These are phyloP conservation scores for Coelinius sp. DNA, from an alignment of 2,888 invertebrate species.

Conservation along the genomic window DNA sequence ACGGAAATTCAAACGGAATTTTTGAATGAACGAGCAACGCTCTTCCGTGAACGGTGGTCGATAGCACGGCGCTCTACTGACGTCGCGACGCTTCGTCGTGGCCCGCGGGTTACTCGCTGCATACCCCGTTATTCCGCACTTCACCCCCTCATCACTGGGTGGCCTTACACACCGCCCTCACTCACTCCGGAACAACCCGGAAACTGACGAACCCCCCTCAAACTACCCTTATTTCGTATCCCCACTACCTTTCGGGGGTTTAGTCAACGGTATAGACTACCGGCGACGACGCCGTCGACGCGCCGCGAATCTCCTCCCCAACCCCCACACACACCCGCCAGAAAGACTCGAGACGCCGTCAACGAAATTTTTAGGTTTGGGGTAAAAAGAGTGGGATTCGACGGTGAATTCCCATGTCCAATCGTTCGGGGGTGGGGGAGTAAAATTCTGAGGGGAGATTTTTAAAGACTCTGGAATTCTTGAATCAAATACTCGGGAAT, in stretches of 20 bases:
- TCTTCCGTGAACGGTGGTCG: constrained; percentile 66
- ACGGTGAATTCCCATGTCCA: neutral
- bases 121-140: constrained; percentile 35
- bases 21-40: constrained; percentile 43
- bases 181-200: constrained; percentile 67
- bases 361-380: constrained; percentile 2
- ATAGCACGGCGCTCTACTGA: constrained; percentile 70
- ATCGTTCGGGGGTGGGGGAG: too few species aligned
- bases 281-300: constrained; percentile 47
- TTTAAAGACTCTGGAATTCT: too few species aligned
- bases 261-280: constrained; percentile 18
- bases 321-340: constrained; percentile 8
- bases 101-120: constrained; percentile 70
- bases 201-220: constrained; percentile 65
- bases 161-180: constrained; percentile 54
- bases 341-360: constrained; percentile 43
- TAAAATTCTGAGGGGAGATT: too few species aligned
- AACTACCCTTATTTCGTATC: constrained; percentile 65
- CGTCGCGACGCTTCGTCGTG: constrained; percentile 72
- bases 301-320: constrained; percentile 30
- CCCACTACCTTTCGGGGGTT: constrained; percentile 29
- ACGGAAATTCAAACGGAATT: constrained; percentile 46
- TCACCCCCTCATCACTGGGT: constrained; percentile 49
- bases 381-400: neutral
- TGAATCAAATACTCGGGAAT: too few species aligned